phyloP scores from a whole-genome alignment of 1,140 invertebrate genomes.

The Hyles vespertilio region DNA sequence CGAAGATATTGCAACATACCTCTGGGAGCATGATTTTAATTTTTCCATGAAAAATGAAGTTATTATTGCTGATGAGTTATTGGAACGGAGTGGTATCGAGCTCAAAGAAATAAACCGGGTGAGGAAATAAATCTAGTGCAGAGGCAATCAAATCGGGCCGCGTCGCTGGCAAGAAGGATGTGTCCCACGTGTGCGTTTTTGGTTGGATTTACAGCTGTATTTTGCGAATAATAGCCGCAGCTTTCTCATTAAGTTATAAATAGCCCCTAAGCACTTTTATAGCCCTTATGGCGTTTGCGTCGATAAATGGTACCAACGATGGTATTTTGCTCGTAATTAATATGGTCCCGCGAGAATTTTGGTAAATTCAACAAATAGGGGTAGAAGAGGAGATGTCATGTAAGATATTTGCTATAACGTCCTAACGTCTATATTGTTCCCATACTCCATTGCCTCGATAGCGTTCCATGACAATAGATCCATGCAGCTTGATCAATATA shows the following conservation, averaged over 20 bases:
- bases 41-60: not conserved
- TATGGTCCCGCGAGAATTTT: no score
- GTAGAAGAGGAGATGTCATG: no score
- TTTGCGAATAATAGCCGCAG: slow-evolving; percentile 35
- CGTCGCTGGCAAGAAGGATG: slow-evolving; percentile 32
- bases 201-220: slow-evolving; percentile 40
- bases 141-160: slow-evolving; percentile 45
- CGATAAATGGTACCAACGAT: no score
- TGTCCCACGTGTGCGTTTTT: slow-evolving; percentile 36
- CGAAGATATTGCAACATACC: not conserved
- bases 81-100: no score
- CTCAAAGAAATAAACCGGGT: slow-evolving; percentile 29
- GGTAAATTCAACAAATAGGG: no score
- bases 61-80: no score
- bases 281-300: not conserved
- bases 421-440: no score
- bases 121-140: slow-evolving; percentile 42
- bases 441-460: no score
- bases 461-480: no score
- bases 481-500: no score
- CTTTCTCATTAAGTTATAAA: slow-evolving; percentile 26
- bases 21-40: not conserved
- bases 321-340: no score
- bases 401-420: no score
- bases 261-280: slow-evolving; percentile 16